Conservation (phyloP, 2,888 invertebrate species). For the Microctonus hyperodae region DNA sequence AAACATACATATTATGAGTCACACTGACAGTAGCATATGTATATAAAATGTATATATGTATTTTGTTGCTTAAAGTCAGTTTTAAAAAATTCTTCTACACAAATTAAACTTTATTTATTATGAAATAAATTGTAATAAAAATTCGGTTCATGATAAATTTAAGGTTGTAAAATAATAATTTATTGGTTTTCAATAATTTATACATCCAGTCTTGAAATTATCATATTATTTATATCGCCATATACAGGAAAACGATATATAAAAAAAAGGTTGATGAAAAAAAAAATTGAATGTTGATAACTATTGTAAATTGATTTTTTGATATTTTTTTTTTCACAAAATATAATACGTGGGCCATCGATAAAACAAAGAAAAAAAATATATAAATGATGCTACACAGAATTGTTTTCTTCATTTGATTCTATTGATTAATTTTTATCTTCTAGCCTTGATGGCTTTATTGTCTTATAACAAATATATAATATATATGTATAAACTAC, state of each 20-base stretch:
- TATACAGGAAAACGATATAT: slow-evolving; percentile 1
- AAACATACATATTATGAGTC: no score
- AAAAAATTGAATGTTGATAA: no score
- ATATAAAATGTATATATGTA: no score
- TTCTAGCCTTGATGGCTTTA: background rate
- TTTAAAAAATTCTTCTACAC: no score
- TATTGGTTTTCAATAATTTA: slow-evolving; percentile 58
- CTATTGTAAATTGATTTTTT: no score
- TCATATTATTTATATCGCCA: slow-evolving; percentile 48
- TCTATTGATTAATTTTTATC: slow-evolving; percentile 8
- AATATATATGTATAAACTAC: background rate
- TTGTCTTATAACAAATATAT: slow-evolving; percentile 14
- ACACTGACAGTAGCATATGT: no score
- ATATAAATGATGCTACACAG: background rate
- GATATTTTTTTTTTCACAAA: no score
- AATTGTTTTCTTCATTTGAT: background rate
- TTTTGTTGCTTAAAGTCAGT: no score
- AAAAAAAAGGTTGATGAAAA: background rate
- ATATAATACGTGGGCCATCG: no score
- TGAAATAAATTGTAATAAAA: no score
- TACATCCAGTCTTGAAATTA: slow-evolving; percentile 58
- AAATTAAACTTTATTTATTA: no score
- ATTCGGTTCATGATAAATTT: no score
- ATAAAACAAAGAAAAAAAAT: background rate
- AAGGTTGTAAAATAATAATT: slow-evolving; percentile 23